Evolutionary conservation across 37 sponge, comb jelly and placozoan species (phyloP), one percentile per base, ranked within the genome.

Genomic region (Spongilla lacustris): DNA sequence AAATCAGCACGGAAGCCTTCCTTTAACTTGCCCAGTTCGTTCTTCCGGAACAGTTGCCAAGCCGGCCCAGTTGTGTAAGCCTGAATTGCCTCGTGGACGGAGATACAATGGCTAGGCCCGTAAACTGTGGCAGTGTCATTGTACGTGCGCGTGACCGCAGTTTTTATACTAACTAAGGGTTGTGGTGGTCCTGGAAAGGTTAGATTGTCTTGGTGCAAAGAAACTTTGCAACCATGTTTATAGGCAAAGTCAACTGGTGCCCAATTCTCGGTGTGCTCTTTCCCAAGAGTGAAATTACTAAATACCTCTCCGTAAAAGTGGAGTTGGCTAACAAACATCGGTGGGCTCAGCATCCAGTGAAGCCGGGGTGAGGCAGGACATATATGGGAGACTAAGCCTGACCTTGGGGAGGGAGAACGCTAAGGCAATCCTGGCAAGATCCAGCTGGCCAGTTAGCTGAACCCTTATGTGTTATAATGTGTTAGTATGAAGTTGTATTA

Each of bases 1-100:
- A 92, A 68, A 81, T 92, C 93, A 14, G 93, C 93, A 0, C 74
- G 32, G 31, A 85, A 85, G 11, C 93, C 93, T 50, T 89, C 93
- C 77, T 84, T 78, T 36, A 92, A 35, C 50, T 83, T 89, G 9
- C 92, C 92, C 25, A 92, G 48, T 38, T 88, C 68, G 17, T 88
- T 23, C 69, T 92, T 89, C 23, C 37, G 46, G 35, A 70, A 73
- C 37, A 92, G 78, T 81, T 92, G 92, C 81, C 85, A 89, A 67
- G 92, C 92, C 25, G 92, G 76, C 26, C 75, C 50, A 69, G 71
- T 88, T 3, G 92, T 92, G 75, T 79, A 92, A 22, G 89, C 93
- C 50, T 89, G 85, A 22, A 89, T 46, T 26, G 89, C 93, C 1
- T 92, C 86, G 9, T 85, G 73, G 14, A 89, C 50, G 1, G 73